Evolutionary conservation across 2,888 invertebrate species (phyloP).

Genomic region (Gryllus longicercus): DNA sequence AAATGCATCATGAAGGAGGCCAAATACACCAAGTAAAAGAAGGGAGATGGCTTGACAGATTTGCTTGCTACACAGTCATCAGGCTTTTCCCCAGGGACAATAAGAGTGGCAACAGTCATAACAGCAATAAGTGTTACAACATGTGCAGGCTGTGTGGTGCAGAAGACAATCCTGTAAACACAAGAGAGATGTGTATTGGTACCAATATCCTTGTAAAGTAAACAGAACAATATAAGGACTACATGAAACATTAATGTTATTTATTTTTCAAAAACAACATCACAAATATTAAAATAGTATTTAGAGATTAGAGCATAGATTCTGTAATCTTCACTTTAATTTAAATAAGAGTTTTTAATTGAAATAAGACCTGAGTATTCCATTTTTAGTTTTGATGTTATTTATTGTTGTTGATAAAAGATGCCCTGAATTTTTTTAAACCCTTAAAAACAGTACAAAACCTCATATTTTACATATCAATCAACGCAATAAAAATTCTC

Average conservation of each 20-base stretch:
- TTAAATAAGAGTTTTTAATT: background rate
- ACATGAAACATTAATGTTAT: no score
- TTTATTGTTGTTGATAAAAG: no score
- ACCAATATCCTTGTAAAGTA: background rate
- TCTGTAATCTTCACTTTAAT: background rate
- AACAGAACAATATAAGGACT: no score
- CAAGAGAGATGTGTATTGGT: slow-evolving; percentile 39
- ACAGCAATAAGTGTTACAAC: slow-evolving; percentile 65
- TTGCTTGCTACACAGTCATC: slow-evolving; percentile 39
- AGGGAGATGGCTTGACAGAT: slow-evolving; percentile 37
- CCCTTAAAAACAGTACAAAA: no score
- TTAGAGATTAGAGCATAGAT: background rate
- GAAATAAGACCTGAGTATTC: no score
- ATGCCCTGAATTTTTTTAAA: no score
- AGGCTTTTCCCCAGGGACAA: slow-evolving; percentile 45
- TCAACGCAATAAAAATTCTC: no score
- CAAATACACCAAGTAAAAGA: slow-evolving; percentile 67
- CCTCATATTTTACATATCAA: no score
- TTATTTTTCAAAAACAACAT: no score
- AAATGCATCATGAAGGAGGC: slow-evolving; percentile 76
- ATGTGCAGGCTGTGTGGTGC: slow-evolving; percentile 76
- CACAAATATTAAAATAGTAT: no score
- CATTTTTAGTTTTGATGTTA: no score
- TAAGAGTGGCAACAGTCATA: slow-evolving; percentile 52
- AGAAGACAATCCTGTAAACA: slow-evolving; percentile 63